Evolutionary conservation across 2,797 vertebrate species (phyloP).

Genomic region (Hippocampus kuda): DNA sequence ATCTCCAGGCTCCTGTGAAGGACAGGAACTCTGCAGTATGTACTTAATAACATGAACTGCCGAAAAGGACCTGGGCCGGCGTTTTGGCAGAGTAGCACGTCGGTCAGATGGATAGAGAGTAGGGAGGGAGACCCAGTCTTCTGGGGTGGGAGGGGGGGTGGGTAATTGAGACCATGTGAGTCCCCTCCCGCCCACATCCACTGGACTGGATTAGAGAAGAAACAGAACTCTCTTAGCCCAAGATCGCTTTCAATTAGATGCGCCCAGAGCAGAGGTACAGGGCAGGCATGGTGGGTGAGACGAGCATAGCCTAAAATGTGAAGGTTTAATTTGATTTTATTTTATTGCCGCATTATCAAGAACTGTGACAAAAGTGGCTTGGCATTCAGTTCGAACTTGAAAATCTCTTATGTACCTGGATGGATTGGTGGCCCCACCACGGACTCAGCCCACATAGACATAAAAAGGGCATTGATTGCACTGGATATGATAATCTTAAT

Average conservation of each 20-base stretch:
- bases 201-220: slow-evolving; percentile 82
- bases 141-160: slow-evolving; percentile 47
- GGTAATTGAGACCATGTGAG: slow-evolving; percentile 99
- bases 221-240: slow-evolving; percentile 86
- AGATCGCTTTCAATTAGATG: slow-evolving; percentile 99
- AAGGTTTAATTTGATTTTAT: not conserved
- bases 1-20: slow-evolving; percentile 93
- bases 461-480: too few species aligned
- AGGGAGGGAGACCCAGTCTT: slow-evolving; percentile 72
- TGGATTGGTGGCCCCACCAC: too few species aligned
- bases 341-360: not conserved
- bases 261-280: slow-evolving; percentile 84
- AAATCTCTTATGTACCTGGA: not conserved
- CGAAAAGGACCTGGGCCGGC: slow-evolving; percentile 72
- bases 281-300: slow-evolving; percentile 73
- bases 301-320: slow-evolving; percentile 39
- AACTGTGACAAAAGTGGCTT: not conserved
- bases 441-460: too few species aligned
- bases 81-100: slow-evolving; percentile 57
- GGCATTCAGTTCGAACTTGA: not conserved
- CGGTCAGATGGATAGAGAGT: slow-evolving; percentile 44
- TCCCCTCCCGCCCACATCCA: slow-evolving; percentile 53
- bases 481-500: too few species aligned
- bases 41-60: slow-evolving; percentile 96
- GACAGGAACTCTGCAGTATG: slow-evolving; percentile 93